Evolutionary conservation across 2,113 vertebrate genomes (phyloP).

Genomic region (Xyliphius kryptos): DNA sequence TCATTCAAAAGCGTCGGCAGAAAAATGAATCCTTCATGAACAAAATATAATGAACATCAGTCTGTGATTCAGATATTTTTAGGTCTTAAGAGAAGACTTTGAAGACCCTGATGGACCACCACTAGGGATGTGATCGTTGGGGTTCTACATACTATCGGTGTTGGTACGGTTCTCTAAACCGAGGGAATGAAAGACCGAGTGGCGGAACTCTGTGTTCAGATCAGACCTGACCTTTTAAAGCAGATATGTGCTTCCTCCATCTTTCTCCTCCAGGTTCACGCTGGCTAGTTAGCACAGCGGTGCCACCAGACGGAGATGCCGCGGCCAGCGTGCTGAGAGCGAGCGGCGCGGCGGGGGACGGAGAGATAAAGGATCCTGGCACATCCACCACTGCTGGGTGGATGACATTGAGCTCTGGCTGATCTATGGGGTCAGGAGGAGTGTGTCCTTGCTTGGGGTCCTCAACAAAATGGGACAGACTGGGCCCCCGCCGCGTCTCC

Average conservation of each 20-base stretch:
- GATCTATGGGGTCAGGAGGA: conserved; percentile 70
- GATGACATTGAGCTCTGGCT: conserved; percentile 73
- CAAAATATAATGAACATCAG: no score
- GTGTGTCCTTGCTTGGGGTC: conserved; percentile 71
- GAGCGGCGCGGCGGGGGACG: conserved; percentile 28
- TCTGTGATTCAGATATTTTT: no score
- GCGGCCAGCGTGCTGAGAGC: conserved; percentile 56
- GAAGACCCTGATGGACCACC: no score
- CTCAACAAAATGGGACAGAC: conserved; percentile 58
- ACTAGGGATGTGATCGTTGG: no score
- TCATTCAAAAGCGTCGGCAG: no score
- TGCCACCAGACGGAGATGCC: conserved; percentile 70
- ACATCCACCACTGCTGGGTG: conserved; percentile 62
- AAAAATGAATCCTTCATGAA: no score
- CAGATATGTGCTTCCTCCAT: conserved; percentile 66
- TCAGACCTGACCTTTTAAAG: conserved; percentile 65
- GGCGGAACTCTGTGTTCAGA: no score
- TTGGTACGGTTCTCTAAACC: no score
- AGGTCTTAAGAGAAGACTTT: no score
- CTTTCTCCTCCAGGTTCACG: conserved; percentile 63
- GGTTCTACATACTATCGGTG: no score
- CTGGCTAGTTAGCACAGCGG: conserved; percentile 69
- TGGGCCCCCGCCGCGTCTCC: conserved; percentile 57
- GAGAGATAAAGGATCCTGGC: conserved; percentile 59
- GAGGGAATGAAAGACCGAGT: no score